phyloP scores from a whole-genome alignment of 1,140 invertebrate species.

The Dermatophagoides farinae region DNA sequence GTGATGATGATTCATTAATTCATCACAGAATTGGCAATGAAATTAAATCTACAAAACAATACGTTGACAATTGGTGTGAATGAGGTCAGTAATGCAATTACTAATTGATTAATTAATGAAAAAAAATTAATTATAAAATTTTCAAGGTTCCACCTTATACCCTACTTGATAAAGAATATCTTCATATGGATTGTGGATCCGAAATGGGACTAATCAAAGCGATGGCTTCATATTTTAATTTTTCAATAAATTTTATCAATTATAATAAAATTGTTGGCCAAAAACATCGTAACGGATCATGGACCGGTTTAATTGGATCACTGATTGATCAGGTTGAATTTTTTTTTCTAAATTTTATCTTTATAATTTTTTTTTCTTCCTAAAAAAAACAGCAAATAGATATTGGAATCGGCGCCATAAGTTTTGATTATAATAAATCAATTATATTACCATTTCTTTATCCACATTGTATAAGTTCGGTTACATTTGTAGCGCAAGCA shows the following conservation, averaged over 20 bases:
- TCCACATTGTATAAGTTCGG: constrained; percentile 8
- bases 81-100: not conserved
- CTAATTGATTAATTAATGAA: not conserved
- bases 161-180: not conserved
- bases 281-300: not conserved
- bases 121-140: not conserved
- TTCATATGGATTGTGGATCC: not conserved
- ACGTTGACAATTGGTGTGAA: not conserved
- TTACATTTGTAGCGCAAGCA: not conserved
- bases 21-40: not conserved
- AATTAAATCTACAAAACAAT: not conserved
- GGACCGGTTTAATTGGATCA: constrained; percentile 1
- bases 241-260: constrained; percentile 8
- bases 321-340: too few species aligned
- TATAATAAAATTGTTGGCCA: not conserved
- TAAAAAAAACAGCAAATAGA: not conserved
- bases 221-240: constrained; percentile 1
- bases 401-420: not conserved
- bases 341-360: too few species aligned
- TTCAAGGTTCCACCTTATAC: not conserved
- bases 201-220: not conserved
- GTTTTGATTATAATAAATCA: constrained; percentile 1
- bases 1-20: not conserved
- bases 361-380: too few species aligned
- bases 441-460: not conserved